Base-by-base conservation (phyloP, 2,888 invertebrate genomes). In the Synergus japonicus region DNA sequence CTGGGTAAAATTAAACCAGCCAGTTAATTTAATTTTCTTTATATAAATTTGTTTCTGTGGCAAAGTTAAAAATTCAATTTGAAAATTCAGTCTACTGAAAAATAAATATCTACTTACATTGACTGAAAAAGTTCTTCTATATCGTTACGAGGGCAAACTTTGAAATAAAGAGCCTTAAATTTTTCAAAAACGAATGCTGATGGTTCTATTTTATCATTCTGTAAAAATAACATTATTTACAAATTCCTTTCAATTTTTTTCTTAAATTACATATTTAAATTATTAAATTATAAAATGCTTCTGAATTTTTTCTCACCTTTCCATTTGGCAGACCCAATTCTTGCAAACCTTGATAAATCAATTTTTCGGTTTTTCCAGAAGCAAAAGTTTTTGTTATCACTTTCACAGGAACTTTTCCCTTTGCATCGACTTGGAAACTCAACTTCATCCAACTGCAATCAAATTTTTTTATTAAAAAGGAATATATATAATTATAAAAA, bases 91-190 rank as follows among this genome's bases (percentile, higher is more conserved):
- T 60, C 18, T 12, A 54, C 4, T 15, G 18, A 58, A 76, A 12
- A 76, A 18, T 18, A 54, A 46, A 58, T 18, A 41, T 44, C 29
- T 79, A 92, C 94, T 93, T 90, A 95, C 95, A 95, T 92, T 81
- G 94, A 93, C 88, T 94, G 94, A 88, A 95, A 96, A n/a, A 96
- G 93, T 88, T 95, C 95, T 86, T 95, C 95, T 78, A 96, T 95
- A 87, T 96, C 95, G 79, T 94, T 94, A 77, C 95, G 90, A 0
- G 95, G 95, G 88, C 95, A 95, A 81, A 96, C 94, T 90, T 95
- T 95, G 88, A 95, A 94, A 89, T 95, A 95, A 2, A 96, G 92
- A 73, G 94, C 92, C 85, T 95, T 94, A 89, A 96, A 96, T 88
- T 95, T 95, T 76, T 96, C 95, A 88, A 95, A 95, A 2, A 95